Conservation (phyloP, 2,888 invertebrate species). For the Nemurella pictetii region DNA sequence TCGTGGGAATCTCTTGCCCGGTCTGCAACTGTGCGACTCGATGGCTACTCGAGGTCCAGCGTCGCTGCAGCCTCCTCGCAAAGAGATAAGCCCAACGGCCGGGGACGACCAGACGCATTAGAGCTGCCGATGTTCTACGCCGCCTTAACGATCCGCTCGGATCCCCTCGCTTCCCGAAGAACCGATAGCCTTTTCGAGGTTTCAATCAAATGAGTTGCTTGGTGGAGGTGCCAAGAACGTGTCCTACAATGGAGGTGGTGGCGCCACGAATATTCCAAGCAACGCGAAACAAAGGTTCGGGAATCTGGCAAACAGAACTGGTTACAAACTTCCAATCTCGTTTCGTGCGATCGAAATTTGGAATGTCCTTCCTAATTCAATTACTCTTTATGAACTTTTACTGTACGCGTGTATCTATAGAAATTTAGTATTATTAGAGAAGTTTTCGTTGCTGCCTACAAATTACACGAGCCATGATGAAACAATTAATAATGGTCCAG, state of each 20-base stretch:
- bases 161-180: background rate
- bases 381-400: slow-evolving; percentile 4
- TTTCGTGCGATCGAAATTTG: background rate
- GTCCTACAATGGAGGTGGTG: no score
- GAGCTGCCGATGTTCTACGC: background rate
- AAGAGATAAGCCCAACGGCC: background rate
- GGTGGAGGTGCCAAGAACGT: background rate
- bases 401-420: background rate
- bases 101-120: background rate
- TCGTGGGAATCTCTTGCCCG: background rate
- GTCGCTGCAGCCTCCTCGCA: no score
- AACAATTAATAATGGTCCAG: slow-evolving; percentile 23
- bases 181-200: background rate
- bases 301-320: background rate
- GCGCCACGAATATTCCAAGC: no score
- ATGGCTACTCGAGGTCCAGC: background rate
- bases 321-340: background rate
- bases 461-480: background rate
- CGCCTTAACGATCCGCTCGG: background rate
- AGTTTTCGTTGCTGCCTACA: background rate
- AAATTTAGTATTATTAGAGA: background rate
- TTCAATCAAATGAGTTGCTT: background rate
- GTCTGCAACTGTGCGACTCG: background rate
- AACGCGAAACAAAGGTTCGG: no score
- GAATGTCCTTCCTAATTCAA: slow-evolving; percentile 3